These are phyloP conservation scores for Typhlichthys subterraneus DNA, from an alignment of 2,797 vertebrate genomes.

Conservation along the genomic window DNA sequence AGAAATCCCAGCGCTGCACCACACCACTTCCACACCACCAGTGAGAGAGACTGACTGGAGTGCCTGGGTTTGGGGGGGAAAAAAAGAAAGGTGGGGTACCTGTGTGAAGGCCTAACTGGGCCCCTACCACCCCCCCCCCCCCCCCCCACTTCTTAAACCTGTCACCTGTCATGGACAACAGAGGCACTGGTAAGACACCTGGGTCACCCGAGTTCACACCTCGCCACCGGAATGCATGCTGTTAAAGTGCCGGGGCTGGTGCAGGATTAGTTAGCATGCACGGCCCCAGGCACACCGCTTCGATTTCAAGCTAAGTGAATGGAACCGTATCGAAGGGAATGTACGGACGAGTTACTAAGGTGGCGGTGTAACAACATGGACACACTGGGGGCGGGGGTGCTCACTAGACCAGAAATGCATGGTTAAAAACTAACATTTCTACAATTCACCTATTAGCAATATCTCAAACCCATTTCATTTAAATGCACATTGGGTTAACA, in stretches of 20 bases:
- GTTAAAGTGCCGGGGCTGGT: conserved; percentile 3
- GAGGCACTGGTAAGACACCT: conserved; percentile 38
- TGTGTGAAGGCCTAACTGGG: conserved; percentile 44
- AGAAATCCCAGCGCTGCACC: conserved; percentile 61
- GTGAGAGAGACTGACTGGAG: not conserved
- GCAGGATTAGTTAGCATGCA: not conserved
- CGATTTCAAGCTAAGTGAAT: not conserved
- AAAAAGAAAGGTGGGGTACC: conserved; percentile 11
- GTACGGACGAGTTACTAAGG: too few species aligned
- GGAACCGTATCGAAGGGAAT: not conserved
- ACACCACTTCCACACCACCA: conserved; percentile 41
- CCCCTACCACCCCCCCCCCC: not conserved
- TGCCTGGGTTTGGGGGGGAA: not conserved
- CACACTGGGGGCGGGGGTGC: too few species aligned
- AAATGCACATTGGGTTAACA: too few species aligned
- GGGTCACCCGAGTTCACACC: conserved; percentile 41
- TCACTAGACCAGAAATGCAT: too few species aligned
- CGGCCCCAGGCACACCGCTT: conserved; percentile 1
- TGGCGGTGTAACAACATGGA: too few species aligned
- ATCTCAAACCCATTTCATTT: too few species aligned
- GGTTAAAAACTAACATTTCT: not conserved
- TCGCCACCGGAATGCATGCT: conserved; percentile 41
- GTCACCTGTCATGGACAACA: conserved; percentile 53
- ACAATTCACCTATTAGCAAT: not conserved
- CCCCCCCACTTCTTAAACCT: conserved; percentile 1